Percentiles rank a stretch among this genome's conserved stretches.
phyloP scores from a whole-genome alignment of 2,888 invertebrate species.

The Amblyjoppa fuscipennis region DNA sequence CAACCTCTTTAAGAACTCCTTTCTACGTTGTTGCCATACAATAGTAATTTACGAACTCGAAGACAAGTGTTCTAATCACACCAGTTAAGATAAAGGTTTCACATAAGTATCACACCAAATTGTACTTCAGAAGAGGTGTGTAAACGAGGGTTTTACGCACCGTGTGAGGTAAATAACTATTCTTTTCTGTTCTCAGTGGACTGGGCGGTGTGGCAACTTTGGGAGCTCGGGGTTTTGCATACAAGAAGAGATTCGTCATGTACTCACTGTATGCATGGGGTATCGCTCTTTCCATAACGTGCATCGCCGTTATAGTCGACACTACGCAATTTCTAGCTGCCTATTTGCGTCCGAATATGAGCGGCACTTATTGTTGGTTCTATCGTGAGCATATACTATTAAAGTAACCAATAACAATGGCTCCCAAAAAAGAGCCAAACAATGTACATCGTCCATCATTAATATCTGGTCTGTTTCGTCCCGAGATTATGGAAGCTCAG shows the following conservation, averaged over 20 bases:
- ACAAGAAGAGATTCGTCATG: slow-evolving; percentile 87
- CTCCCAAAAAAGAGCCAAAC: too few relatives aligned
- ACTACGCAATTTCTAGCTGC: slow-evolving; percentile 85
- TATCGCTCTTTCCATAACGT: slow-evolving; percentile 87
- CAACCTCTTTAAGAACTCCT: too few relatives aligned
- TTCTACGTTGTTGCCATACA: too few relatives aligned
- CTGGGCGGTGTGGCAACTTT: slow-evolving; percentile 84
- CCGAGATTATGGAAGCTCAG: too few relatives aligned
- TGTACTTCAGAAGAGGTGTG: too few relatives aligned
- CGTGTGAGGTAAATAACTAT: not conserved
- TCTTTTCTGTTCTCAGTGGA: slow-evolving; percentile 81
- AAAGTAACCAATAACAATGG: not conserved
- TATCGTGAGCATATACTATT: slow-evolving; percentile 85
- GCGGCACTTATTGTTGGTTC: slow-evolving; percentile 89
- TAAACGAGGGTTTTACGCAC: too few relatives aligned
- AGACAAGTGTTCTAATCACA: too few relatives aligned
- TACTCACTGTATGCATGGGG: slow-evolving; percentile 92
- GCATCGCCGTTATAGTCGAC: slow-evolving; percentile 87
- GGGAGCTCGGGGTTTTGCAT: slow-evolving; percentile 66
- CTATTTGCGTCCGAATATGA: slow-evolving; percentile 88
- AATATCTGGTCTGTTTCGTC: too few relatives aligned
- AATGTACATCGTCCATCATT: too few relatives aligned
- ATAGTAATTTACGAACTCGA: too few relatives aligned
- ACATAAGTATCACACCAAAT: not conserved
- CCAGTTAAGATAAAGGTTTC: too few relatives aligned